Evolutionary conservation across 2,797 vertebrate genomes (phyloP).

Genomic region (Staurois parvus): DNA sequence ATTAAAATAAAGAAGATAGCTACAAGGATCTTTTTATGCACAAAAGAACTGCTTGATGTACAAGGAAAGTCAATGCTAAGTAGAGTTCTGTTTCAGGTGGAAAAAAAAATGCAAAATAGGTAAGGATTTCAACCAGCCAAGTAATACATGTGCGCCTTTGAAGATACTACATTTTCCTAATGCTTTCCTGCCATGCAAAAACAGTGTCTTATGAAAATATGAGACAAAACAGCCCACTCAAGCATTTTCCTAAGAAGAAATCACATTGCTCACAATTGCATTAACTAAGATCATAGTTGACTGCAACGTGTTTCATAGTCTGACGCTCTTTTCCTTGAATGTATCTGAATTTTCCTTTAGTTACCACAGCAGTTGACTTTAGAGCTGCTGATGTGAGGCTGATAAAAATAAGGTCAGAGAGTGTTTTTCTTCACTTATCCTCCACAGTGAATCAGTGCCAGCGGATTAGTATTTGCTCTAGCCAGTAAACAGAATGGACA

Average conservation of each 20-base stretch:
- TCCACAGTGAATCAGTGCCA: constrained; percentile 18
- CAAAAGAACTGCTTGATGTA: constrained; percentile 51
- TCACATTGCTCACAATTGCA: constrained; percentile 14
- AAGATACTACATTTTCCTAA: constrained; percentile 53
- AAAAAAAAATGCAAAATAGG: constrained; percentile 47
- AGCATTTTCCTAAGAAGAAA: constrained; percentile 9
- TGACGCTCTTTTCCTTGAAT: constrained; percentile 5
- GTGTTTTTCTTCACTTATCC: not conserved
- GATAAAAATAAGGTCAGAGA: constrained; percentile 13
- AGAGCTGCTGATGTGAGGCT: constrained; percentile 10
- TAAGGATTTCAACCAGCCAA: constrained; percentile 47
- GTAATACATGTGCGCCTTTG: constrained; percentile 50
- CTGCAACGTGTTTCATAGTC: constrained; percentile 5
- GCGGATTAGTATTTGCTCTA: constrained; percentile 15
- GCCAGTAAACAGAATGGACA: not conserved
- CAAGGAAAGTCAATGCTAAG: constrained; percentile 38
- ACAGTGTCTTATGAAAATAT: not conserved
- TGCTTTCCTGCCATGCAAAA: constrained; percentile 43
- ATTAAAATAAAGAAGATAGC: constrained; percentile 38
- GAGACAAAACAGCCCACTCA: constrained; percentile 20
- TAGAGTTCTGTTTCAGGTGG: constrained; percentile 35
- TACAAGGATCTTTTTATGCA: constrained; percentile 31
- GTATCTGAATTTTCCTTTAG: constrained; percentile 28
- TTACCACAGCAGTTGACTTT: constrained; percentile 33
- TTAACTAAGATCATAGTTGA: constrained; percentile 8